phyloP scores from a whole-genome alignment of 2,888 invertebrate species.

The Subacronicta megacephala region DNA sequence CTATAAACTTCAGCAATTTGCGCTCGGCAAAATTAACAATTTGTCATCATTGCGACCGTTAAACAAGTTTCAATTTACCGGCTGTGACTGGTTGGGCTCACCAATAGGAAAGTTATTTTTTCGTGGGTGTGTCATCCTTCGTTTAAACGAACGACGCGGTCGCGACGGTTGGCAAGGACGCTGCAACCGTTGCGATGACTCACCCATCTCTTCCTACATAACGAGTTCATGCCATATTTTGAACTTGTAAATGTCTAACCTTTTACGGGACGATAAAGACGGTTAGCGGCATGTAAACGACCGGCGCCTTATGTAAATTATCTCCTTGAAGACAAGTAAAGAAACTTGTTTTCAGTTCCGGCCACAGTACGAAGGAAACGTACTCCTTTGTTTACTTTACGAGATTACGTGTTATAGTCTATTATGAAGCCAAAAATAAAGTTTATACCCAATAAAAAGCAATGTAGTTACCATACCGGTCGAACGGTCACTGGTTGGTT shows the following conservation, averaged over 20 bases:
- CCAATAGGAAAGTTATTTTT: constrained; percentile 65
- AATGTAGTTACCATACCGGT: constrained; percentile 27
- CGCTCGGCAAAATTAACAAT: constrained; percentile 36
- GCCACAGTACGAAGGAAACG: constrained; percentile 28
- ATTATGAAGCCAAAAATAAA: constrained; percentile 16
- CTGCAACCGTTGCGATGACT: constrained; percentile 69
- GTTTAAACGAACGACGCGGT: constrained; percentile 35
- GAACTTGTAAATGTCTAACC: constrained; percentile 57
- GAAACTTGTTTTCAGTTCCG: constrained; percentile 49
- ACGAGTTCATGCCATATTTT: constrained; percentile 59
- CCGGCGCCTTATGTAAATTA: constrained; percentile 57
- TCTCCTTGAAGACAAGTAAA: constrained; percentile 49
- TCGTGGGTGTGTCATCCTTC: constrained; percentile 68
- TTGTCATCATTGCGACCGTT: constrained; percentile 66
- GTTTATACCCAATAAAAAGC: constrained; percentile 2
- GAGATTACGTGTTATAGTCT: not conserved
- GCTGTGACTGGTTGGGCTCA: constrained; percentile 34
- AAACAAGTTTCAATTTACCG: constrained; percentile 69
- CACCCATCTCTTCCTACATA: constrained; percentile 57
- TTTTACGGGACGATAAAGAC: constrained; percentile 48
- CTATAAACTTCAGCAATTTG: constrained; percentile 39
- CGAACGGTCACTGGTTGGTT: too few species aligned
- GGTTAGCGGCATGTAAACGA: constrained; percentile 35
- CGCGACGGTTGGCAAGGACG: constrained; percentile 67
- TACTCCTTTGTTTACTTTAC: constrained; percentile 44